Percentiles rank a stretch among this genome's conserved stretches.
Conservation (phyloP, 2,797 vertebrate genomes). For the Phoebastria nigripes region DNA sequence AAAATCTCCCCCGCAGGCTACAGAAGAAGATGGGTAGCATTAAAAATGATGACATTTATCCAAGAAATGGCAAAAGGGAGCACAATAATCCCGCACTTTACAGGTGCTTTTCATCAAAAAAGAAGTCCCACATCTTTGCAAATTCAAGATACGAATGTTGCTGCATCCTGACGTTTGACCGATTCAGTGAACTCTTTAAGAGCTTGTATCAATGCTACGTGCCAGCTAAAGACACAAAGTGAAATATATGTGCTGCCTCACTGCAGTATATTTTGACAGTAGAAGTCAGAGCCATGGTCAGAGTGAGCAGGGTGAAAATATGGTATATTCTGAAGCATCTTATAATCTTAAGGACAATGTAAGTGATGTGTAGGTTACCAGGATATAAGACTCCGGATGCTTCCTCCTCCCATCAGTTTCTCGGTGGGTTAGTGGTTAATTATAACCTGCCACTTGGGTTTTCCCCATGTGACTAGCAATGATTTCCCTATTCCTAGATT, state of each 20-base stretch:
- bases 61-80: conserved; percentile 56
- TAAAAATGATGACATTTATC: conserved; percentile 66
- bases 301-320: background rate
- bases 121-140: conserved; percentile 2
- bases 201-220: background rate
- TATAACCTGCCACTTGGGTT: conserved; percentile 49
- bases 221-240: background rate
- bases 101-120: conserved; percentile 54
- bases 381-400: background rate
- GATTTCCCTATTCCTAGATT: conserved; percentile 39
- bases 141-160: conserved; percentile 34
- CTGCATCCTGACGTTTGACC: conserved; percentile 12
- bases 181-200: background rate
- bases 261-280: background rate
- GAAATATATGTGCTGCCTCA: background rate
- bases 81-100: conserved; percentile 39
- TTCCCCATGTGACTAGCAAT: background rate
- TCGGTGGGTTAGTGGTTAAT: conserved; percentile 43
- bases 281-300: background rate
- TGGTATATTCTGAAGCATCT: background rate
- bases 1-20: conserved; percentile 36
- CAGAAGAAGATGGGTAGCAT: conserved; percentile 56
- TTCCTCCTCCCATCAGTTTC: background rate
- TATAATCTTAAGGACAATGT: background rate
- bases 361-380: background rate